Evolutionary conservation across 2,888 invertebrate species (phyloP).

Genomic region (Meteorus colon): DNA sequence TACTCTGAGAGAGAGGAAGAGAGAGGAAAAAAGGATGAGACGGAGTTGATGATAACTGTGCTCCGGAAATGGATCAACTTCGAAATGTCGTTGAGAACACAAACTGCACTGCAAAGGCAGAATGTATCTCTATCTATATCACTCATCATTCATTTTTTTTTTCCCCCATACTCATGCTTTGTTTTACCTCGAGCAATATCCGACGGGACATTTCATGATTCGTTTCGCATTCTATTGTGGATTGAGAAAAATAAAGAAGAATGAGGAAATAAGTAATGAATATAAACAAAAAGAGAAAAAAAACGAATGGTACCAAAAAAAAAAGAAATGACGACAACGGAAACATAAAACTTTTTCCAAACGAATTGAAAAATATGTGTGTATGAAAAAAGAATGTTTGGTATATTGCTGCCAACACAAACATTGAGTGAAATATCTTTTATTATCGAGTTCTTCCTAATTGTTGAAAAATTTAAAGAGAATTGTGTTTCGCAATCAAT

Average conservation of each 20-base stretch:
- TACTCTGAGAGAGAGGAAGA: slow-evolving; percentile 10
- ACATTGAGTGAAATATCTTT: neutral
- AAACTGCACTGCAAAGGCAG: slow-evolving; percentile 14
- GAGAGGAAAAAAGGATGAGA: neutral
- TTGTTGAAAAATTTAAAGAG: no score
- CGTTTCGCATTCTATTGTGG: slow-evolving; percentile 8
- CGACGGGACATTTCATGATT: slow-evolving; percentile 12
- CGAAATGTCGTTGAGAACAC: slow-evolving; percentile 21
- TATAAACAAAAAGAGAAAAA: neutral
- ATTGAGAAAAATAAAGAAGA: neutral
- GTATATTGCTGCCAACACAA: slow-evolving; percentile 1
- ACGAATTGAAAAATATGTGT: neutral
- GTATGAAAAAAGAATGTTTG: neutral
- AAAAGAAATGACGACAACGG: neutral
- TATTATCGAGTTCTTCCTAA: no score
- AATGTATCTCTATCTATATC: slow-evolving; percentile 18
- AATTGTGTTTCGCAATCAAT: no score
- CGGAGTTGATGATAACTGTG: slow-evolving; percentile 38
- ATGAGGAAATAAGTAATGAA: neutral
- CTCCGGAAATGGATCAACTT: slow-evolving; percentile 40
- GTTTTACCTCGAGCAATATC: slow-evolving; percentile 16
- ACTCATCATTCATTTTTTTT: slow-evolving; percentile 12
- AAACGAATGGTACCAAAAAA: neutral
- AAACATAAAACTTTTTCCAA: neutral
- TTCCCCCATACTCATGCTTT: slow-evolving; percentile 14